phyloP scores from a whole-genome alignment of 1,140 invertebrate species.

The Paramacrobiotus metropolitanus region DNA sequence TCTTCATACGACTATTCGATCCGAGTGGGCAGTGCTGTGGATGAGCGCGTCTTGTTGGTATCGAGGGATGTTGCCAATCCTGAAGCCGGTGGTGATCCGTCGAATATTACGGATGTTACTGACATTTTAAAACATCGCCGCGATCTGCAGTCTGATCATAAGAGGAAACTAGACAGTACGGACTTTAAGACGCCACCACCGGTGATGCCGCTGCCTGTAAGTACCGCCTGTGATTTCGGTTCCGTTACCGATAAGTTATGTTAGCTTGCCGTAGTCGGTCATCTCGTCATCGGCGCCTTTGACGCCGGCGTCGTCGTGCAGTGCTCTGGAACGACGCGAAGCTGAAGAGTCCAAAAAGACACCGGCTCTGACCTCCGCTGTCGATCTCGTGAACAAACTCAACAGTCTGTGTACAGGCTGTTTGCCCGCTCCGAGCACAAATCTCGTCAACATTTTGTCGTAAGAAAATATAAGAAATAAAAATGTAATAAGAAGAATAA shows the following conservation, averaged over 20 bases:
- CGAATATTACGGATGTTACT: background rate
- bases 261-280: background rate
- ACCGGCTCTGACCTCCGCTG: background rate
- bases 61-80: background rate
- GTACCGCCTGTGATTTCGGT: background rate
- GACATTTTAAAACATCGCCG: background rate
- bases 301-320: background rate
- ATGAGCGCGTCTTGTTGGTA: background rate
- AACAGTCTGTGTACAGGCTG: background rate
- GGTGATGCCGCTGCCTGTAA: background rate
- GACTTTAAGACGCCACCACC: slow-evolving; percentile 2
- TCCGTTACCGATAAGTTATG: background rate
- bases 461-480: background rate
- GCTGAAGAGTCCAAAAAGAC: background rate
- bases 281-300: background rate
- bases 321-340: background rate
- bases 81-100: background rate
- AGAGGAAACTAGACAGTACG: background rate
- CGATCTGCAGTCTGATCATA: background rate
- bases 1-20: background rate
- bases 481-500: too few relatives aligned
- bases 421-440: background rate
- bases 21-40: background rate
- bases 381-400: background rate
- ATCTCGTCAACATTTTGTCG: background rate